Conservation (phyloP, 1,140 invertebrate genomes). For the Halictus rubicundus region DNA sequence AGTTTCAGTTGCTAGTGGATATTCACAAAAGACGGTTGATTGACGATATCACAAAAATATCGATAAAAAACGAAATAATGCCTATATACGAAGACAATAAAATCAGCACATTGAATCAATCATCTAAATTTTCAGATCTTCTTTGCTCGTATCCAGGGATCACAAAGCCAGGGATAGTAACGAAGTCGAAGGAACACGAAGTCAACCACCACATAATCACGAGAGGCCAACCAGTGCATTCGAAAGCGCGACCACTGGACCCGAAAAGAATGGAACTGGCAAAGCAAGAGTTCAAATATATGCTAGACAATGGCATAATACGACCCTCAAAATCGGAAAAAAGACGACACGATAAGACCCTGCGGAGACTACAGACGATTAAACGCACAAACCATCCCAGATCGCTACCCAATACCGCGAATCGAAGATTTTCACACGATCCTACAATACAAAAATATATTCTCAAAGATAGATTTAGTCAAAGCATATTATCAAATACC, state of each 20-base stretch:
- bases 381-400: not conserved
- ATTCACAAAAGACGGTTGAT: not conserved
- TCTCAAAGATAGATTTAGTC: no score
- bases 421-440: not conserved
- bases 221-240: not conserved
- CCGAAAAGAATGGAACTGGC: not conserved
- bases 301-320: constrained; percentile 5
- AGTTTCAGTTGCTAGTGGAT: not conserved
- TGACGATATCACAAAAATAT: not conserved
- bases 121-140: not conserved
- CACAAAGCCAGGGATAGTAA: no score
- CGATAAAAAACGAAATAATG: not conserved
- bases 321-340: not conserved
- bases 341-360: not conserved
- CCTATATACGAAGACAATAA: not conserved
- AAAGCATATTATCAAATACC: no score
- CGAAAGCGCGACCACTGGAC: not conserved
- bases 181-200: not conserved
- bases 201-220: not conserved
- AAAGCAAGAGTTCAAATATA: not conserved
- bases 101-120: not conserved
- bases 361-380: not conserved
- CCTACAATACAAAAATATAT: no score
- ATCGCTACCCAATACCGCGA: not conserved
- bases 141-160: not conserved